Conservation (phyloP, 2,888 invertebrate genomes). For the Dichetophora obliterata region DNA sequence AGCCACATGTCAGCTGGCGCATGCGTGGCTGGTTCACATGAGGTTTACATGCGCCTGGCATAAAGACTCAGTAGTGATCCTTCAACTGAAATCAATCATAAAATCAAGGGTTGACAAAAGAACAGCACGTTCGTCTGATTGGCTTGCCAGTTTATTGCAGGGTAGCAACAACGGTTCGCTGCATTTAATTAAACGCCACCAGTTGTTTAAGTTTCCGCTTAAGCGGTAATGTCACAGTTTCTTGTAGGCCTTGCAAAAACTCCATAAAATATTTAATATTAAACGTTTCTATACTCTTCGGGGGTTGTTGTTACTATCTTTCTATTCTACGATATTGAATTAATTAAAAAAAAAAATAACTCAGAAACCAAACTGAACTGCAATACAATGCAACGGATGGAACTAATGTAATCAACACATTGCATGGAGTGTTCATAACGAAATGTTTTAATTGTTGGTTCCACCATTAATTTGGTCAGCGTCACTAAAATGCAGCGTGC, state of each 20-base stretch:
- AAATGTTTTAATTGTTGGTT: constrained; percentile 9
- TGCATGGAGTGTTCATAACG: background rate
- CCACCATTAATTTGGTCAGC: background rate
- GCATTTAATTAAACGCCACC: constrained; percentile 37
- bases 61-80: background rate
- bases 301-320: constrained; percentile 3
- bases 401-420: constrained; percentile 32
- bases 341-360: too few species aligned
- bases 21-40: constrained; percentile 33
- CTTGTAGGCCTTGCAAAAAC: background rate
- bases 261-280: background rate
- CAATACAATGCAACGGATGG: constrained; percentile 5
- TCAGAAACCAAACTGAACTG: background rate
- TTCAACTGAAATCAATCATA: constrained; percentile 38
- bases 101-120: constrained; percentile 29
- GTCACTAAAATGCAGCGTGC: background rate
- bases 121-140: background rate
- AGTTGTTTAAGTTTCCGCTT: constrained; percentile 10
- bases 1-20: constrained; percentile 43
- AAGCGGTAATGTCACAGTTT: constrained; percentile 4
- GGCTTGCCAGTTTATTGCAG: background rate
- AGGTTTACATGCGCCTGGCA: background rate
- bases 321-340: background rate
- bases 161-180: background rate
- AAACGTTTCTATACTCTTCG: background rate